These are phyloP conservation scores for Chlamydotis undulata DNA, from an alignment of 2,113 vertebrate species.

Conservation along the genomic window DNA sequence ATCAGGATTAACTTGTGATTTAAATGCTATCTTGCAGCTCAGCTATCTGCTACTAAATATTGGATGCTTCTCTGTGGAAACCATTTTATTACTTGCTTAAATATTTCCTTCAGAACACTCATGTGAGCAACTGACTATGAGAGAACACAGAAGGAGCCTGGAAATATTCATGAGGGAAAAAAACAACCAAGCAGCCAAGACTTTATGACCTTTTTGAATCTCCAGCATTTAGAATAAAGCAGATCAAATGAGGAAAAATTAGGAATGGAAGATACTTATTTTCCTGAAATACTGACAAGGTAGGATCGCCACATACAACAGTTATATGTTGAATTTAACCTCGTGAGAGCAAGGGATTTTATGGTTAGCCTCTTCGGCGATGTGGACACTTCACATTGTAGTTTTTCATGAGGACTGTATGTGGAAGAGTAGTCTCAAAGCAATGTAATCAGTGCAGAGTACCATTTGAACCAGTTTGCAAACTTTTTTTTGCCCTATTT, in stretches of 20 bases:
- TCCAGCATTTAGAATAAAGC: not conserved
- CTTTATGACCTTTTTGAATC: not conserved
- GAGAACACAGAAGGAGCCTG: not conserved
- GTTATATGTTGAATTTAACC: not conserved
- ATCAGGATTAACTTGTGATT: slow-evolving; percentile 45
- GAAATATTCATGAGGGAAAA: not conserved
- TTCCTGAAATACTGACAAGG: not conserved
- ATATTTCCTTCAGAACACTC: slow-evolving; percentile 23
- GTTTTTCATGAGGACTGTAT: not conserved
- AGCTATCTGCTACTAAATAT: slow-evolving; percentile 30
- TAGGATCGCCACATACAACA: too few relatives aligned
- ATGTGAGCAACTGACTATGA: not conserved
- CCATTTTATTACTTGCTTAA: slow-evolving; percentile 3
- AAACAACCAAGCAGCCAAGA: not conserved
- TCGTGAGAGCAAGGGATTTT: not conserved
- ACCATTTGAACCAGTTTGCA: not conserved
- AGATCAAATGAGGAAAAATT: not conserved
- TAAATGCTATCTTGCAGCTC: slow-evolving; percentile 4
- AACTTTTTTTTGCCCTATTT: not conserved
- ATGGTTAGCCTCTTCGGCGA: not conserved
- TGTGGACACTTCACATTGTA: not conserved
- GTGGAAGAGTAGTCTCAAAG: not conserved
- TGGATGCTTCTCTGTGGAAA: slow-evolving; percentile 16
- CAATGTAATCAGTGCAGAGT: not conserved
- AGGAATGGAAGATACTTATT: not conserved